Conservation (phyloP, 2,888 invertebrate genomes). For the Coecobrya sp. region DNA sequence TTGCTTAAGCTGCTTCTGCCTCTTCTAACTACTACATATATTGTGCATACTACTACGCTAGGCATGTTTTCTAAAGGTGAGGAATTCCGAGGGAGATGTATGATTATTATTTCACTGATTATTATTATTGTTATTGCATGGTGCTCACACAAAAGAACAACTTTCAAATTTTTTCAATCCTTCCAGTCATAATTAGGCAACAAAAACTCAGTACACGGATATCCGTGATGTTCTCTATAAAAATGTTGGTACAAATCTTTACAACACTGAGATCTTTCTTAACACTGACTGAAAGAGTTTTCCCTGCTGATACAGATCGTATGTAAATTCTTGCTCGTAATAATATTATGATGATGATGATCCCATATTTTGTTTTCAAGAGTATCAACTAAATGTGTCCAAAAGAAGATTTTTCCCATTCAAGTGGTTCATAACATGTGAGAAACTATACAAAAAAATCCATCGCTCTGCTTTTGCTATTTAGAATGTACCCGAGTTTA, state of each 20-base stretch:
- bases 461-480: background rate
- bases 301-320: conserved; percentile 60
- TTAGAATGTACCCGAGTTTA: conserved; percentile 42
- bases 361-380: conserved; percentile 61
- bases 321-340: conserved; percentile 62
- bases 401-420: conserved; percentile 17
- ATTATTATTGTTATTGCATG: conserved; percentile 79
- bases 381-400: conserved; percentile 58
- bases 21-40: background rate
- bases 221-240: conserved; percentile 64
- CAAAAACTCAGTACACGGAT: conserved; percentile 73
- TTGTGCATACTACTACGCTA: background rate
- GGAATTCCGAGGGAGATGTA: conserved; percentile 65
- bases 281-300: background rate
- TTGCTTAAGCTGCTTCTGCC: background rate
- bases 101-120: conserved; percentile 76
- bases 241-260: conserved; percentile 15
- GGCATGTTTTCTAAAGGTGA: conserved; percentile 42
- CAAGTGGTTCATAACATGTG: background rate
- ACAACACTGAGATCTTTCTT: background rate
- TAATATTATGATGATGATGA: conserved; percentile 54
- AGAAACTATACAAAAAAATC: background rate
- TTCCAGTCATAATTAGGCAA: conserved; percentile 77
- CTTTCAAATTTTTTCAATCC: conserved; percentile 60
- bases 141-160: conserved; percentile 68